Base-by-base conservation (phyloP, 2,888 invertebrate species). In the Patella ulyssiponensis region DNA sequence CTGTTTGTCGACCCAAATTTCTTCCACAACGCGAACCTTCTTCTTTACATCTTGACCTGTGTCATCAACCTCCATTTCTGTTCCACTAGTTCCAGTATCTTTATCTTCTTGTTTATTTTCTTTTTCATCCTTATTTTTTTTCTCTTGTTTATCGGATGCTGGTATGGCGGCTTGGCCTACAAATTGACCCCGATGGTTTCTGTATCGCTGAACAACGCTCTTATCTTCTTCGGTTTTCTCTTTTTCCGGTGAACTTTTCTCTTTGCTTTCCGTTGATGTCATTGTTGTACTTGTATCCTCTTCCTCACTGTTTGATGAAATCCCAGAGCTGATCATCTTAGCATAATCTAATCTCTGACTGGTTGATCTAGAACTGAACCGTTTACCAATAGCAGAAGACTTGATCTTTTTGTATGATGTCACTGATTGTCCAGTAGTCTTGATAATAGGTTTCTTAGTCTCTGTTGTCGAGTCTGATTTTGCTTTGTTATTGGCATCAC, bases 1-100 rank as follows among this genome's bases (percentile, higher is more conserved):
- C 71, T 81, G 73, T 75, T 83, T 85, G 54, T 79, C 79, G 5
- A 84, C 82, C 85, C 85, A 85, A 15, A 85, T 84, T 74, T 85
- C 85, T 69, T 85, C 84, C 27, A 84, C 82, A 12, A 70, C 33
- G 12, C 56, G 70, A 20, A 64, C 15, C 9, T 77, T 58, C 52
- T 52, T 73, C 70, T 15, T 33, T 17, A 54, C 56, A n/a, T 80
- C 76, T 77, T 77, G 17, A 20, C 54, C 71, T n/a, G 70, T 69
- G 17, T 76, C 74, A 14, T 54, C 53, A 2, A 71, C 73, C 15
- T 58, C 71, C 74, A 71, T 52, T 69, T 71, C 73, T 73, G 71
- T 74, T 52, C 75, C 71, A 74, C 72, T 69, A 20, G 71, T 74
- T 52, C 75, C 71, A 74, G 74, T 69, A 20, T 56, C 77, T 73